Evolutionary conservation across 2,888 invertebrate species (phyloP), one percentile per base, ranked within the genome.

Genomic region (Trimorus sp.): DNA sequence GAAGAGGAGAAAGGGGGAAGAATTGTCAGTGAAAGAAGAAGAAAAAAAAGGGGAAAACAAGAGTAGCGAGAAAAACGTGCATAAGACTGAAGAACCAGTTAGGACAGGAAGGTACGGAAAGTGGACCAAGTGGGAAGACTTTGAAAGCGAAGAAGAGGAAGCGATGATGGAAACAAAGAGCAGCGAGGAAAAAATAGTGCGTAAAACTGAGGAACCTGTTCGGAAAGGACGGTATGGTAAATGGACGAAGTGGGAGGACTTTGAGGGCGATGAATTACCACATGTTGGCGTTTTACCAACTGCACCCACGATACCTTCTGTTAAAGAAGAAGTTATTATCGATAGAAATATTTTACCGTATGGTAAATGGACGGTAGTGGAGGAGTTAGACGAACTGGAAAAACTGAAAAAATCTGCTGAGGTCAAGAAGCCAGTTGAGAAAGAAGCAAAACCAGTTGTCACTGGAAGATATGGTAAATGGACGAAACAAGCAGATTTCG

Each of bases 171-270:
- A 37, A n/a, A 14, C 51, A 37, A 51, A 37, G 42, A 60, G 42
- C 8, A 60, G 59, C 15, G 59, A 40, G 42, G 42, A 60, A 60
- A 60, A 60, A 15, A n/a, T 42, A 14, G 3, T 8, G 15, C 8
- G 5, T n/a, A 42, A 60, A 15, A 14, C 14, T 9, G 59, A 60
- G n/a, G 42, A 60, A 40, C 40, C 59, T 9, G 53, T 74, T 14
- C 51, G 78, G 51, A 75, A 16, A 40, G 78, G 82, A 56, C 56
- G 26, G 40, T 82, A 78, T 51, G 82, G 82, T 12, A 68, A 75
- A 36, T 78, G 82, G 82, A 82, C 82, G 1, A 77, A 69, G 51
- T 15, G 51, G 38, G 82, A 78, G 40, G 75, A 75, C 37, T 63
- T 56, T 69, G 83, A 83, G 65, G 77, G 76, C 36, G 16, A 48